A percentile compares a stretch with the other conserved stretches of the same genome.
phyloP scores from a whole-genome alignment of 2,797 vertebrate species.

The Discoglossus pictus region DNA sequence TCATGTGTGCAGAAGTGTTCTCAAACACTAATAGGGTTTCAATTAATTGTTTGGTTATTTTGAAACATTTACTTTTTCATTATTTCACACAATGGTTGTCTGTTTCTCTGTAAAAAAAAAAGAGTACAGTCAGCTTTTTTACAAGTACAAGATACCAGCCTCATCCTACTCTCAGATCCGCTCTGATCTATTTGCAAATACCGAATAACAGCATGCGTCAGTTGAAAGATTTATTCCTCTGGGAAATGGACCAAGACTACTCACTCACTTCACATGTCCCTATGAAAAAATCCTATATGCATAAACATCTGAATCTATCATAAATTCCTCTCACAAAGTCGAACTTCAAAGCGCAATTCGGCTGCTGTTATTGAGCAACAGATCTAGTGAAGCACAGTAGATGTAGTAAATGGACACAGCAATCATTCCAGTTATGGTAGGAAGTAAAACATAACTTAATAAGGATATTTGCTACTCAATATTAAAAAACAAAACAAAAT shows the following conservation, averaged over 20 bases:
- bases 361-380: not conserved
- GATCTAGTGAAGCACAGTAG: not conserved
- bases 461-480: no score
- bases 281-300: not conserved
- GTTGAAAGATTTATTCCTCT: slow-evolving; percentile 1
- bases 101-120: no score
- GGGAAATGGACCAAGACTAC: not conserved
- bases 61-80: no score
- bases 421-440: no score
- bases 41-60: no score
- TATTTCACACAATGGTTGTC: no score
- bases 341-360: not conserved
- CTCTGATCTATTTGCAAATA: not conserved
- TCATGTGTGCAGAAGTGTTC: no score
- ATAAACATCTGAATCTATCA: slow-evolving; percentile 3
- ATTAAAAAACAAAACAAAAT: no score
- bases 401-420: no score
- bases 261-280: not conserved
- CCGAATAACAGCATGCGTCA: not conserved
- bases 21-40: no score
- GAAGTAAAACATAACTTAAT: no score
- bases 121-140: no score
- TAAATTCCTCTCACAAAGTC: not conserved
- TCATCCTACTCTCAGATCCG: not conserved
- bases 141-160: not conserved